Evolutionary conservation across 2,797 vertebrate species (phyloP).

Genomic region (Microtus californicus): DNA sequence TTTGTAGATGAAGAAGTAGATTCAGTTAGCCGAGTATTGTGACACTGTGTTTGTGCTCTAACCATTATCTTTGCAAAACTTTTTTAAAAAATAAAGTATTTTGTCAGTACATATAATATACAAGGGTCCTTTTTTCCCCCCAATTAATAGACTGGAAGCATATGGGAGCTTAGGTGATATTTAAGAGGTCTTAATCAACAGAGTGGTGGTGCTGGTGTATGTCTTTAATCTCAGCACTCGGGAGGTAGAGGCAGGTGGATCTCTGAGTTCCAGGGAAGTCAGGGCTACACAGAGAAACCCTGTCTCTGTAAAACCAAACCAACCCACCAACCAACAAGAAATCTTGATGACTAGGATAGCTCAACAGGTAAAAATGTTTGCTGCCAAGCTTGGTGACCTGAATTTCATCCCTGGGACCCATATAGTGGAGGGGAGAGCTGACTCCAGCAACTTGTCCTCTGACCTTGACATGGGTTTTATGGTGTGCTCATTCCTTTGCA

Average conservation of each 20-base stretch:
- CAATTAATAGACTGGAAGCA: neutral
- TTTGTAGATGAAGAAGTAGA: constrained; percentile 30
- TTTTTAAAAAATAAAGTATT: constrained; percentile 5
- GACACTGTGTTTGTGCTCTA: neutral
- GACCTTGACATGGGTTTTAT: neutral
- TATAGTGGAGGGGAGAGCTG: neutral
- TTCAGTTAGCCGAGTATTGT: neutral
- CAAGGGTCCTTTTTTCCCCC: constrained; percentile 49
- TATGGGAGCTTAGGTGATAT: neutral
- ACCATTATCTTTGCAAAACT: neutral
- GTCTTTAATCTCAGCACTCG: neutral
- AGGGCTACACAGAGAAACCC: neutral
- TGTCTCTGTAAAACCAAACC: neutral
- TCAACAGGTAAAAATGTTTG: neutral
- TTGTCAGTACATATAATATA: constrained; percentile 1
- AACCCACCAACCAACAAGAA: neutral
- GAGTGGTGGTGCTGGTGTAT: neutral
- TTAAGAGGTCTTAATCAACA: constrained; percentile 1
- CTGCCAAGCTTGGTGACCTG: neutral
- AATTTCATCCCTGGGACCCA: neutral
- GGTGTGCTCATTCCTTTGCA: neutral
- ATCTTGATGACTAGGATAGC: neutral
- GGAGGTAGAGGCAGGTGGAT: neutral
- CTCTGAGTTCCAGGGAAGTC: neutral
- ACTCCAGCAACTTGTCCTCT: neutral